Conservation (phyloP, 2,797 vertebrate genomes). For the Prunella strophiata region DNA sequence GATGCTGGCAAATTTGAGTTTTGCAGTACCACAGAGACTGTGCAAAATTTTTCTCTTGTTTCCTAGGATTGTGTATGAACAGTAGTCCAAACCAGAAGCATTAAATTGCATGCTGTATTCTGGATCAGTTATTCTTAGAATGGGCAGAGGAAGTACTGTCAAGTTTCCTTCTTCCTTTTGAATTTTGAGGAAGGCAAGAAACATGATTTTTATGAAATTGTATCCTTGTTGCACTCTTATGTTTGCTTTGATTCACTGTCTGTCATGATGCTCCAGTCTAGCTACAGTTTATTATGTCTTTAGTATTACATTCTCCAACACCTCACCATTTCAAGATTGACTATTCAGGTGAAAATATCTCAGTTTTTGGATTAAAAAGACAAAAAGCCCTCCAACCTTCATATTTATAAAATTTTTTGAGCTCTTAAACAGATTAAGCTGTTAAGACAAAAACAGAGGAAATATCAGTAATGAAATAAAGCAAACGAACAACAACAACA, state of each 20-base stretch:
- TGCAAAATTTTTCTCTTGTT: neutral
- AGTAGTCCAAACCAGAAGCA: neutral
- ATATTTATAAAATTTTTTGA: neutral
- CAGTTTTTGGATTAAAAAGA: neutral
- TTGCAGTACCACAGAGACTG: neutral
- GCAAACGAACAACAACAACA: neutral
- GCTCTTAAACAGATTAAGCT: neutral
- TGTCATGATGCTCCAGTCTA: neutral
- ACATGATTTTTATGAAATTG: neutral
- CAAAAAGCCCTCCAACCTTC: fast-evolving
- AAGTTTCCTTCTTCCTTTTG: neutral
- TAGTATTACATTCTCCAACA: neutral
- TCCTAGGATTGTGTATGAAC: neutral
- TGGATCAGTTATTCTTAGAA: neutral
- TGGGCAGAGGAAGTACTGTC: neutral
- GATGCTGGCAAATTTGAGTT: neutral
- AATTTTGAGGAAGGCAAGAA: neutral
- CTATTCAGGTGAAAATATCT: neutral
- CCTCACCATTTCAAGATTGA: neutral
- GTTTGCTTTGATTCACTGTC: neutral
- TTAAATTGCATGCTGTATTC: neutral
- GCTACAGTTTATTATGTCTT: neutral
- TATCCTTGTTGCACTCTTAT: neutral
- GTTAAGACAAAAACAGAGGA: neutral
- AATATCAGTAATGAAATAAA: neutral